Base-by-base conservation (phyloP, 2,797 vertebrate genomes). In the Buceros bicornis region DNA sequence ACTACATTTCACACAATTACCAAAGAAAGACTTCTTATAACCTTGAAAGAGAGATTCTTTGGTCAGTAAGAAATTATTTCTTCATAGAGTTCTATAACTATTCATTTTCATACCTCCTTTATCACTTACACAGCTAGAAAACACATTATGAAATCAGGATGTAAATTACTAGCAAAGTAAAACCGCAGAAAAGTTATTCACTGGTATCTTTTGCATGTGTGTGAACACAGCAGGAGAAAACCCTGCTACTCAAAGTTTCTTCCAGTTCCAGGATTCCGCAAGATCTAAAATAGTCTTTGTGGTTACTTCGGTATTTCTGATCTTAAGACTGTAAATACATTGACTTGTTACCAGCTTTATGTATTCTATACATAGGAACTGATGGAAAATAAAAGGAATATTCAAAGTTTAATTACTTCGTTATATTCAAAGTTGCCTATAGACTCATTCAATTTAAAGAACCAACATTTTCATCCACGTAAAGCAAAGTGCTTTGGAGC, bases 331-430 rank as follows among this genome's bases (percentile, higher is more conserved):
- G 51, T 13, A 88, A 28, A 47, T 84, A 10, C 43, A 62, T 42
- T 74, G 69, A 48, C 16, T 78, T 82, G 8, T 83, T 84, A 83
- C 18, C 1, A 0, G 31, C 14, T 88, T 70, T 65, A 40, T 25
- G 21, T 64, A 37, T 50, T 61, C 58, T 48, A 43, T 47, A 29
- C 10, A 24, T 33, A 79, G 43, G 9, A 64, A 76, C 8, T 40
- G 56, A 79, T 25, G 16, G n/a, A 90, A 84, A 87, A 84, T 50
- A 73, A 62, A 85, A 65, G 12, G 24, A 66, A 64, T 84, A 77
- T 90, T 70, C 48, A 76, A 95, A 80, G 24, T 67, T 84, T 90
- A 93, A 94, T 93, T 87, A 91, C 31, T 73, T 88, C 66, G 50
- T 20, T 4, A 45, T 79, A 92, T 89, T 87, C 35, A 12, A 69